Conservation (phyloP, 2,797 vertebrate genomes). For the Oophaga sylvatica region DNA sequence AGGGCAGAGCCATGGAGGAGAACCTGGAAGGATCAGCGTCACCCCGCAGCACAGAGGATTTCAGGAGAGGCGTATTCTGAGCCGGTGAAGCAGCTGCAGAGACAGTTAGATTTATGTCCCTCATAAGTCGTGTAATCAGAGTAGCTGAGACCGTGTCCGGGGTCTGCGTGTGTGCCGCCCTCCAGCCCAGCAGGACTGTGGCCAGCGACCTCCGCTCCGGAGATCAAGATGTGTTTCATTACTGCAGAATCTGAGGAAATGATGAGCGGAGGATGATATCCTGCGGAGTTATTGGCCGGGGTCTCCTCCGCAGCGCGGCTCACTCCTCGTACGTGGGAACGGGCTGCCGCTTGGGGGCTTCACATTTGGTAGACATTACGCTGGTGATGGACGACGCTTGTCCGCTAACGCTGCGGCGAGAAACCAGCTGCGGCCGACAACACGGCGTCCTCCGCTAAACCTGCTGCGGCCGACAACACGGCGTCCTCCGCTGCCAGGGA, state of each 20-base stretch:
- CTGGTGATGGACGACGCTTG: background rate
- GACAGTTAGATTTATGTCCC: too few relatives aligned
- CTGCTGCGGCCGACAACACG: background rate
- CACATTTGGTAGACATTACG: constrained; percentile 41
- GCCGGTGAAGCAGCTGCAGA: too few relatives aligned
- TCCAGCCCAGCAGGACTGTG: too few relatives aligned
- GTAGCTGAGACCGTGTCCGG: too few relatives aligned
- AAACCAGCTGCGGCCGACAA: background rate
- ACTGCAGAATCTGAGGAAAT: background rate
- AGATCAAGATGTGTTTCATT: constrained; percentile 6
- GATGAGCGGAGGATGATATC: background rate
- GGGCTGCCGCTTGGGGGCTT: too few relatives aligned
- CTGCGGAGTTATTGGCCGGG: background rate
- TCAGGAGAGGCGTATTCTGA: background rate
- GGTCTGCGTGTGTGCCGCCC: too few relatives aligned
- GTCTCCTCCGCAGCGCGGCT: background rate
- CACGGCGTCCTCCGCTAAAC: background rate
- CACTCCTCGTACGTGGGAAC: background rate
- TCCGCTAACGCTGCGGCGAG: background rate
- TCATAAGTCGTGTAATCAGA: too few relatives aligned
- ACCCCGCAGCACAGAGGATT: background rate
- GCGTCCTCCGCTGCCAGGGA: background rate
- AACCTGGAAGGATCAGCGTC: too few relatives aligned
- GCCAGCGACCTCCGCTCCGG: background rate
- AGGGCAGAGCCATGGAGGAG: too few relatives aligned